These are phyloP conservation scores for Natrix natrix DNA, from an alignment of 2,797 vertebrate genomes.

Conservation along the genomic window DNA sequence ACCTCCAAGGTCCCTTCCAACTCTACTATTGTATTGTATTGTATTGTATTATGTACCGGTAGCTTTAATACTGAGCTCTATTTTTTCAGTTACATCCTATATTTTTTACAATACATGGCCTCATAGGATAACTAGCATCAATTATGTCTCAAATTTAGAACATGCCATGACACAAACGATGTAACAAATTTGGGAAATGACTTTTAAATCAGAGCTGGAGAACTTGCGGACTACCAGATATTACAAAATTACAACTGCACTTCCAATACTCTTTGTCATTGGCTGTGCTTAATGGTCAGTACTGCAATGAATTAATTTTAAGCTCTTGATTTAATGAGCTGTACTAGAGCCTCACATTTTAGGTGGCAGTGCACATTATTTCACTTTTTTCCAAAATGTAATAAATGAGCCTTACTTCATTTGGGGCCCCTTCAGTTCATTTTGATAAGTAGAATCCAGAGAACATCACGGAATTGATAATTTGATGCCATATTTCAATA, in stretches of 20 bases:
- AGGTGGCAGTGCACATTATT: not conserved
- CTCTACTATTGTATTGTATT: no score
- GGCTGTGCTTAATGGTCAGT: not conserved
- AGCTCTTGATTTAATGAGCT: not conserved
- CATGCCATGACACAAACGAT: not conserved
- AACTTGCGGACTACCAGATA: not conserved
- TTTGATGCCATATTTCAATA: not conserved
- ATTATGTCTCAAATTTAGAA: not conserved
- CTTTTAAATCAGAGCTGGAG: not conserved
- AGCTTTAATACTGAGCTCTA: not conserved
- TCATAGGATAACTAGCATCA: not conserved
- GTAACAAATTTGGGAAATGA: not conserved
- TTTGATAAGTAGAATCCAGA: not conserved
- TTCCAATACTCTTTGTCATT: not conserved
- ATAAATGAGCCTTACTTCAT: not conserved
- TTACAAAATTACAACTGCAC: not conserved
- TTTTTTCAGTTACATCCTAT: not conserved
- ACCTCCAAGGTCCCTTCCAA: no score
- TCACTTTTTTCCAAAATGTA: not conserved
- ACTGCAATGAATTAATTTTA: not conserved
- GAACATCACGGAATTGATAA: not conserved
- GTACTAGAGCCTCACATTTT: not conserved
- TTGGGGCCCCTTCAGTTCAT: not conserved
- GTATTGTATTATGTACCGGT: no score
- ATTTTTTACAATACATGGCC: not conserved